A percentile compares a stretch with the other conserved stretches of the same genome.
phyloP scores from a whole-genome alignment of 2,113 vertebrate species.

The Elachura formosa region DNA sequence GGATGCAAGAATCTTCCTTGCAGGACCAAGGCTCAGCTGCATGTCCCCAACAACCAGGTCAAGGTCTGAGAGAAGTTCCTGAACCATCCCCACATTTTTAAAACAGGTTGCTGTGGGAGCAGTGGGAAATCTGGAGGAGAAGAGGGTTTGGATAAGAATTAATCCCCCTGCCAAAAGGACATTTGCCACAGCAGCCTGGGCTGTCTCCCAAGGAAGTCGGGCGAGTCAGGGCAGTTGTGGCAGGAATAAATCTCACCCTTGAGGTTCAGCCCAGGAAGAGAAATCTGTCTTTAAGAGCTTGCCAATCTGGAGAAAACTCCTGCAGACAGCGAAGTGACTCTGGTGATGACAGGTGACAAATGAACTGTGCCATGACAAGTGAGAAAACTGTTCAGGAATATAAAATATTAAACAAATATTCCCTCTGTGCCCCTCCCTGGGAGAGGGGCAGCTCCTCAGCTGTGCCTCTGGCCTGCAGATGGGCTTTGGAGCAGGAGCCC shows the following conservation, averaged over 20 bases:
- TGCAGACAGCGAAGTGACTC: constrained; percentile 21
- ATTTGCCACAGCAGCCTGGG: neutral
- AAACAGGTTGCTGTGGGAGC: neutral
- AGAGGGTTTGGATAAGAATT: neutral
- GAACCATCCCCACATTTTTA: accelerated
- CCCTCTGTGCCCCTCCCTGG: neutral
- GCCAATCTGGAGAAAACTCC: constrained; percentile 37
- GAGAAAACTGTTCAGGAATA: constrained; percentile 36
- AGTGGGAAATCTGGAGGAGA: neutral
- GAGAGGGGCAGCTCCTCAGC: neutral
- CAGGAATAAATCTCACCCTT: neutral
- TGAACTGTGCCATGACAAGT: constrained; percentile 41
- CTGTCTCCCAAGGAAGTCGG: accelerated
- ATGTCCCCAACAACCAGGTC: neutral
- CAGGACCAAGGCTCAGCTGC: neutral
- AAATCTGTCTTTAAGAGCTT: constrained; percentile 25
- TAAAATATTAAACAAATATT: constrained; percentile 17
- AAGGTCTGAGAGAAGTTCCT: neutral
- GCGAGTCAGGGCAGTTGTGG: neutral
- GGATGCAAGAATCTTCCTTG: neutral
- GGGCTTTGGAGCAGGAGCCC: neutral
- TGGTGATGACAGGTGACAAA: constrained; percentile 54
- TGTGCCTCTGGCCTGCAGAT: neutral
- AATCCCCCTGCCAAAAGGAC: neutral
- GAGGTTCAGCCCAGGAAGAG: neutral